These are phyloP conservation scores for Anticlea derivata DNA, from an alignment of 2,888 invertebrate genomes.

Conservation along the genomic window DNA sequence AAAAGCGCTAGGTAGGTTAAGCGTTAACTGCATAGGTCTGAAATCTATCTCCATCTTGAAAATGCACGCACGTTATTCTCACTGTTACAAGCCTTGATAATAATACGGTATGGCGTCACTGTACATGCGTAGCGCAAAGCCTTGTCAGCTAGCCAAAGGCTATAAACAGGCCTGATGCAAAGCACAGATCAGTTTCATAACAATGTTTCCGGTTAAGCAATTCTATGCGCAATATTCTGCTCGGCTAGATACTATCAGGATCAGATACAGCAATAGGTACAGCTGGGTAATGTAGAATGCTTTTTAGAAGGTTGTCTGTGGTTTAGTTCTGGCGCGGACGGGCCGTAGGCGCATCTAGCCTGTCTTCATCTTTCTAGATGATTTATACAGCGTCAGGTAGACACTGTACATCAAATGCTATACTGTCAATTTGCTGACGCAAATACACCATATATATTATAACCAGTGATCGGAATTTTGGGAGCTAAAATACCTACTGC, in stretches of 20 bases:
- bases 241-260: constrained; percentile 23
- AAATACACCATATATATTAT: no score
- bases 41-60: no score
- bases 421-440: no score
- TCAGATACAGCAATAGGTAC: constrained; percentile 24
- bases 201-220: constrained; percentile 21
- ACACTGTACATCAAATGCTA: no score
- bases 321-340: not conserved
- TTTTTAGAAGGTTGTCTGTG: not conserved
- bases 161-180: constrained; percentile 14
- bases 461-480: no score
- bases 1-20: no score
- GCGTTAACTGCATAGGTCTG: no score
- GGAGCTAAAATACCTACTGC: no score
- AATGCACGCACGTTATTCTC: not conserved
- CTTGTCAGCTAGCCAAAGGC: constrained; percentile 4
- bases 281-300: not conserved
- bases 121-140: not conserved
- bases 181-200: constrained; percentile 24
- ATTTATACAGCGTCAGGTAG: no score
- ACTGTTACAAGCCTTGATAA: no score
- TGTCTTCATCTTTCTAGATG: not conserved
- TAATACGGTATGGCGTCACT: no score
- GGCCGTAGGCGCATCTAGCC: no score
- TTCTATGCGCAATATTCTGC: constrained; percentile 6